phyloP scores from a whole-genome alignment of 2,113 vertebrate species.

The Xenus cinereus region DNA sequence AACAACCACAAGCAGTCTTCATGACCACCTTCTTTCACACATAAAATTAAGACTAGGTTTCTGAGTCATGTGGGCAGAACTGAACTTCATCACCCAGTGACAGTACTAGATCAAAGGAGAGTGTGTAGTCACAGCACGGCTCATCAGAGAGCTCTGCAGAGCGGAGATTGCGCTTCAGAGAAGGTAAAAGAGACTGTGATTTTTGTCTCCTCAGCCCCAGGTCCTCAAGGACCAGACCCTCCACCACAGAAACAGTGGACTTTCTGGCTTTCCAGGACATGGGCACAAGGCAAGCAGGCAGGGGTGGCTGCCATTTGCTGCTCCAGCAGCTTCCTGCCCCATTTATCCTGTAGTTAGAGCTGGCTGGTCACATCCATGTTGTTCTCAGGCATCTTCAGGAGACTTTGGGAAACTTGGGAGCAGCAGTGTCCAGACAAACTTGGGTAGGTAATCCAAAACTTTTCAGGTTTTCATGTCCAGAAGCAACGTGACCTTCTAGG shows the following conservation, averaged over 20 bases:
- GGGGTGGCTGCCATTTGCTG: background rate
- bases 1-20: background rate
- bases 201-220: background rate
- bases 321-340: background rate
- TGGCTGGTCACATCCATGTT: background rate
- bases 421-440: background rate
- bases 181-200: background rate
- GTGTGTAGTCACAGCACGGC: accelerated
- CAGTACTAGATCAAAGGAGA: background rate
- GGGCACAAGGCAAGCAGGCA: background rate
- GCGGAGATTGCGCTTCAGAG: background rate
- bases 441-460: background rate
- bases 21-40: background rate
- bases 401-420: background rate
- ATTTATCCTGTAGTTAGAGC: background rate
- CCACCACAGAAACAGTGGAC: background rate
- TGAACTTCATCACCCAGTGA: background rate
- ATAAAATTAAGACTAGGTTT: background rate
- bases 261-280: background rate
- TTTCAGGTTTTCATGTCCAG: background rate
- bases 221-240: background rate
- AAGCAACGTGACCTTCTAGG: background rate
- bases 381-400: background rate
- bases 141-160: background rate
- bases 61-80: background rate